These are phyloP conservation scores for Holothuria glaberrima DNA, from an alignment of 35 echinoderm and acorn worm genomes.

Conservation along the genomic window DNA sequence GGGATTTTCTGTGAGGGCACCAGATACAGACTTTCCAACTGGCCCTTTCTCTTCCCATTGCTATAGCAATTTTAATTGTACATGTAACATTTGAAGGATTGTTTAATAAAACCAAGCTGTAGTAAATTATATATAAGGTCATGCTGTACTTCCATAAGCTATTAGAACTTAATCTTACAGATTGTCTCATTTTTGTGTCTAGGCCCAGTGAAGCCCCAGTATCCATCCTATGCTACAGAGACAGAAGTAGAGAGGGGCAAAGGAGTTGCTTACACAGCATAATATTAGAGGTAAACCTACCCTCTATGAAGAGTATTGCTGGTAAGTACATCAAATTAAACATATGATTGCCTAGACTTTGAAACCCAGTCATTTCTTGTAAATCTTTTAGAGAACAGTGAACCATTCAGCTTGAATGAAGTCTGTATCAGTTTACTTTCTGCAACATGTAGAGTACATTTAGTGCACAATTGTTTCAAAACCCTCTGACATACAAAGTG, in stretches of 20 bases:
- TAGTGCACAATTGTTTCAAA: no score
- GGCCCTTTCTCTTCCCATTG: no score
- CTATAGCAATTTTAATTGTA: no score
- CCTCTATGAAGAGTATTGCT: slow-evolving; percentile 58
- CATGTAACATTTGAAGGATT: no score
- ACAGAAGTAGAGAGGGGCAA: slow-evolving; percentile 87
- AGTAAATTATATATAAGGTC: no score
- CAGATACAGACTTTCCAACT: no score
- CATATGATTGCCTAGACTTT: not conserved
- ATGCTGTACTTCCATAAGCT: no score
- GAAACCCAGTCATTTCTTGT: not conserved
- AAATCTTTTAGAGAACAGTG: not conserved
- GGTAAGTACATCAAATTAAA: not conserved
- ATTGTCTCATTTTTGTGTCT: not conserved
- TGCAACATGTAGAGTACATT: no score
- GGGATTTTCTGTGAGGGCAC: no score
- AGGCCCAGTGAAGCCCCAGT: slow-evolving; percentile 31
- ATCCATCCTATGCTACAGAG: slow-evolving; percentile 82
- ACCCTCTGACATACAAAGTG: no score
- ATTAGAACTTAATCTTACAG: no score
- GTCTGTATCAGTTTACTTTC: not conserved
- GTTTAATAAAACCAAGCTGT: no score
- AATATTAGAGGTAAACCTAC: slow-evolving; percentile 69
- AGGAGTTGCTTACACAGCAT: slow-evolving; percentile 85
- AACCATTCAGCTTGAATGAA: not conserved